These are phyloP conservation scores for Oncopodura yosiiana DNA, from an alignment of 1,140 invertebrate species.

Conservation along the genomic window DNA sequence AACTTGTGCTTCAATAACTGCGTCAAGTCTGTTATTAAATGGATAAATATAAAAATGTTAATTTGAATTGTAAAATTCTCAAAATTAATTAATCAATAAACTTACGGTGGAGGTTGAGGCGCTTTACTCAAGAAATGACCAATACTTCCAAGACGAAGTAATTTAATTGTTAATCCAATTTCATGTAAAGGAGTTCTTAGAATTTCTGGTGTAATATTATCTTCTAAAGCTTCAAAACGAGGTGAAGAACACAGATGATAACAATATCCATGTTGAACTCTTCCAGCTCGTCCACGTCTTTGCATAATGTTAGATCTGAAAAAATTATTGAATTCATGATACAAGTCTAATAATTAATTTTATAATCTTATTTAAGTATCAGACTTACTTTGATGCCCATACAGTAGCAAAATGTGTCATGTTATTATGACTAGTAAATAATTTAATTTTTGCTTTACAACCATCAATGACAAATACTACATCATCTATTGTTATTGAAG, in stretches of 20 bases:
- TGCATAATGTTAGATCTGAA: slow-evolving; percentile 85
- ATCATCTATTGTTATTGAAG: slow-evolving; percentile 92
- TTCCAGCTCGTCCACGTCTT: slow-evolving; percentile 77
- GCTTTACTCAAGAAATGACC: slow-evolving; percentile 88
- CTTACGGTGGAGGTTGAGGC: slow-evolving; percentile 82
- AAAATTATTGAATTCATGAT: slow-evolving; percentile 48
- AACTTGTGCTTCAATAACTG: slow-evolving; percentile 82
- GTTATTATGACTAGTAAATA: slow-evolving; percentile 91
- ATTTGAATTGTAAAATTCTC: slow-evolving; percentile 39
- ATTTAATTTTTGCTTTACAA: slow-evolving; percentile 89
- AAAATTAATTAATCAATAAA: slow-evolving; percentile 45
- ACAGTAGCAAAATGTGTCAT: slow-evolving; percentile 90
- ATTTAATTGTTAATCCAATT: slow-evolving; percentile 69
- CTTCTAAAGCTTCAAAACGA: slow-evolving; percentile 64
- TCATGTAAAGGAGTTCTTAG: slow-evolving; percentile 91
- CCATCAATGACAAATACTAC: slow-evolving; percentile 92
- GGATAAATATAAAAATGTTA: slow-evolving; percentile 20
- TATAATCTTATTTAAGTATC: neutral
- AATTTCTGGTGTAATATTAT: slow-evolving; percentile 90
- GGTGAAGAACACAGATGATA: slow-evolving; percentile 70
- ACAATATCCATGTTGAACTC: slow-evolving; percentile 75
- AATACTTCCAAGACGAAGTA: slow-evolving; percentile 78
- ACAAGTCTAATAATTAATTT: neutral
- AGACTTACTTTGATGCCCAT: slow-evolving; percentile 71
- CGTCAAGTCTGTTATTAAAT: slow-evolving; percentile 48